Base-by-base conservation (phyloP, 2,888 invertebrate genomes). In the Cerceris rybyensis region DNA sequence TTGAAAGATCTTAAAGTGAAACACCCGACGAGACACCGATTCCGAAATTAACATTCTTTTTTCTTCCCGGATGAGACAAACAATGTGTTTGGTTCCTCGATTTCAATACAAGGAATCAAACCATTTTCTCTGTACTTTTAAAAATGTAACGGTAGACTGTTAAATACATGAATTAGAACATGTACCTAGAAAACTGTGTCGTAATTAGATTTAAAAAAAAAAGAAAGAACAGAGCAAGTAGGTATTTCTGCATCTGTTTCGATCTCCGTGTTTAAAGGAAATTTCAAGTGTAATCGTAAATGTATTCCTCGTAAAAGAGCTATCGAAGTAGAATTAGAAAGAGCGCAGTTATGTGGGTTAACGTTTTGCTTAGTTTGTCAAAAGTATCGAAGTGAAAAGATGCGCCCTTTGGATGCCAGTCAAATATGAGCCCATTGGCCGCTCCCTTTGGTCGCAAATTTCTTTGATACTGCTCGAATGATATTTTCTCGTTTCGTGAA, bases 401-500 rank as follows among this genome's bases (percentile, higher is more conserved):
- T 75, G 85, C 86, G 85, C 86, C 82, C 89, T 82, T 75, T 49
- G 87, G 87, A 87, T 88, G 88, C 86, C 71, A 70, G 89, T 89
- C 88, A 84, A 82, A 78, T 70, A 70, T 88, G 90, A 91, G 91
- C 92, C 91, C 90, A 80, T 77, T 88, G 90, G 87, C 90, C 87
- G 88, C 87, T 87, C 85, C 85, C 85, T 16, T 58, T 61, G 72
- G 39, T 67, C 77, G 79, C 73, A 75, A 59, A 75, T 75, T 77
- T 84, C 77, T 65, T 78, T 58, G 70, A 85, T 80, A 46, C 72
- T 17, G 16, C 57, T 64, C 72, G 7, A 9, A 50, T 39, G 16
- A 70, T 57, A 42, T 11, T 52, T 52, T 52, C 13, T 8, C 7
- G 14, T 52, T n/a, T 52, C 46, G 46, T 11, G 46, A 46, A 46